phyloP scores from a whole-genome alignment of 2,797 vertebrate genomes.

The Mycteria americana region DNA sequence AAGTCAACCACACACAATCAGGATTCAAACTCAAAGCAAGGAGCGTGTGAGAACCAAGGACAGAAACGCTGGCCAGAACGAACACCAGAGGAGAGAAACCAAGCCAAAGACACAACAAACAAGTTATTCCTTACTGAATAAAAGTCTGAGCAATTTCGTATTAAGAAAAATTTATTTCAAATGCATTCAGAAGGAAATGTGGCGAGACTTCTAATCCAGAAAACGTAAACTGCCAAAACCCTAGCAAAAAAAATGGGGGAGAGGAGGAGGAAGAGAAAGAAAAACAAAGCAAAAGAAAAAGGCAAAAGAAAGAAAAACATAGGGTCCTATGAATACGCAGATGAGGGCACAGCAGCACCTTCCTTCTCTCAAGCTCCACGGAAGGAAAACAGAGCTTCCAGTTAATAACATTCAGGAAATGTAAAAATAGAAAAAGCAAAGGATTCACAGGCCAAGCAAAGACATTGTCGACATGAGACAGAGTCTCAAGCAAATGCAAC shows the following conservation, averaged over 20 bases:
- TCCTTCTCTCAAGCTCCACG: background rate
- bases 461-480: background rate
- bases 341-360: background rate
- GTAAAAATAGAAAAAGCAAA: constrained; percentile 43
- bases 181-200: background rate
- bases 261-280: background rate
- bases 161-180: background rate
- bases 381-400: constrained; percentile 41
- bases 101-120: background rate
- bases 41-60: background rate
- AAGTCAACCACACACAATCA: background rate
- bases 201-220: background rate
- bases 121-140: background rate
- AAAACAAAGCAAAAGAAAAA: background rate
- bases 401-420: constrained; percentile 22
- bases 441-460: constrained; percentile 18
- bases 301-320: background rate
- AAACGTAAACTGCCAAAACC: constrained; percentile 10
- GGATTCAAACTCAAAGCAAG: background rate
- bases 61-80: background rate
- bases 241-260: background rate
- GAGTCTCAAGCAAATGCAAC: constrained; percentile 38
- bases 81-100: background rate
- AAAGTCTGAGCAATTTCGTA: background rate
- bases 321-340: background rate